A percentile compares a stretch with the other conserved stretches of the same genome.
phyloP scores from a whole-genome alignment of 2,113 vertebrate species.

The Mus musculus region GRCm39 chr2:37463501-37464000 shows the following conservation, averaged over 20 bases:
- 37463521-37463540: not conserved
- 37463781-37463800: not conserved
- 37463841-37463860: not conserved
- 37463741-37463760: not conserved
- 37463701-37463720: too few relatives aligned
- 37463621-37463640: not conserved
- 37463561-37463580: not conserved
- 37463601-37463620: not conserved
- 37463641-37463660: not conserved
- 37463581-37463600: not conserved
- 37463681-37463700: not conserved
- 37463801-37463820: not conserved
- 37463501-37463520: not conserved
- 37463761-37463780: fast-evolving
- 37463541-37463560: not conserved
- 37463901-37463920: not conserved
- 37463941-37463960: not conserved
- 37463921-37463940: not conserved
- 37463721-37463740: not conserved
- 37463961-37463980: not conserved
- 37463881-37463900: not conserved
- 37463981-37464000: not conserved
- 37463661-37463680: not conserved
- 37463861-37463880: not conserved
- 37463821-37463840: not conserved